These are phyloP conservation scores for Ochotona curzoniae DNA, from an alignment of 2,113 vertebrate species.

Conservation along the genomic window DNA sequence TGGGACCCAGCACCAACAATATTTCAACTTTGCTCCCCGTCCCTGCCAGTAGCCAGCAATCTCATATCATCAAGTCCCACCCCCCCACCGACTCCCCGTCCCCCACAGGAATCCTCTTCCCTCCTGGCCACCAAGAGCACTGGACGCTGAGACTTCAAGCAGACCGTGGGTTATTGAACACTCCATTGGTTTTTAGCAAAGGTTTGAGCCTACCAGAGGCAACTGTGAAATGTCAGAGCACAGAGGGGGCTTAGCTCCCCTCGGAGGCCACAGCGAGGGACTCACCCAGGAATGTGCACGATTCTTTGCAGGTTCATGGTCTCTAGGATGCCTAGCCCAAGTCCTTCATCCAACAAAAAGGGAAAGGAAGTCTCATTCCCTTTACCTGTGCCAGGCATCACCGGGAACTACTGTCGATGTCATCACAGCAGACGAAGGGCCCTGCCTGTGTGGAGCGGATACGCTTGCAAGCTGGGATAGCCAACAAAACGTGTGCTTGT, in stretches of 20 bases:
- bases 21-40: neutral
- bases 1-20: neutral
- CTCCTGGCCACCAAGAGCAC: neutral
- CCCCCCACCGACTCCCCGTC: neutral
- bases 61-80: too few relatives aligned
- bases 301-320: fast-evolving
- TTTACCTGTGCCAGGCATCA: neutral
- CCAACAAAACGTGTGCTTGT: neutral
- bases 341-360: neutral
- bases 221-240: neutral
- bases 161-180: neutral
- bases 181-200: neutral
- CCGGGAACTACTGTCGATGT: neutral
- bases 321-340: neutral
- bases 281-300: fast-evolving
- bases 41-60: too few relatives aligned
- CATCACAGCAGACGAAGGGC: neutral
- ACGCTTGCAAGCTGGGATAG: neutral
- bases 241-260: neutral
- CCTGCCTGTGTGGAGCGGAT: neutral
- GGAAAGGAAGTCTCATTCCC: neutral
- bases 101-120: neutral
- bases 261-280: neutral
- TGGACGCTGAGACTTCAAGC: neutral
- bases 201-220: neutral